These are phyloP conservation scores for Thunnus thynnus DNA, from an alignment of 2,113 vertebrate species.

Conservation along the genomic window DNA sequence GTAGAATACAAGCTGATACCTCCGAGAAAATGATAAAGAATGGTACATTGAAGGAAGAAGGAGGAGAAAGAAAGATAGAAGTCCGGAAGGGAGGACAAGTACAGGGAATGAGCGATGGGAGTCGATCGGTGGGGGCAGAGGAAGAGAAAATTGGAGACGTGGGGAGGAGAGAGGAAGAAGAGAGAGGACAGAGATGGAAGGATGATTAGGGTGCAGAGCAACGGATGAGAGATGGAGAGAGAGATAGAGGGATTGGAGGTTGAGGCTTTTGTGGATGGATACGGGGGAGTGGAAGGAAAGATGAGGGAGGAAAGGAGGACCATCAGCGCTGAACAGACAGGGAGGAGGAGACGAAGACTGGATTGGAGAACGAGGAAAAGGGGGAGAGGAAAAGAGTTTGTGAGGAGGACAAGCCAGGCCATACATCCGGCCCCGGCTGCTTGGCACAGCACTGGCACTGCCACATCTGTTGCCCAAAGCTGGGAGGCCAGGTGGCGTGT, in stretches of 20 bases:
- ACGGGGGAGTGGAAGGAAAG: conserved; percentile 33
- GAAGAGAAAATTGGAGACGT: conserved; percentile 30
- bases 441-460: conserved; percentile 83
- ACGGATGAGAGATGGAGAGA: conserved; percentile 25
- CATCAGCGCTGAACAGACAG: conserved; percentile 67
- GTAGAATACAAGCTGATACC: conserved; percentile 43
- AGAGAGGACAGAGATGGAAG: conserved; percentile 50
- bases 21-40: conserved; percentile 64
- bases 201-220: conserved; percentile 49
- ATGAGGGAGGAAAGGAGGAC: conserved; percentile 39
- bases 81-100: conserved; percentile 66
- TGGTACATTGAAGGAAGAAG: conserved; percentile 19
- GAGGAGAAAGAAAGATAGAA: conserved; percentile 45
- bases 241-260: conserved; percentile 38
- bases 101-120: conserved; percentile 63
- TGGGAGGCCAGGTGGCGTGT: conserved; percentile 86
- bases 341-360: conserved; percentile 76
- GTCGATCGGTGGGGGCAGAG: conserved; percentile 45
- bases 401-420: conserved; percentile 81
- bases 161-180: conserved; percentile 41
- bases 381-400: conserved; percentile 71
- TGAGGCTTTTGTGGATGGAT: conserved; percentile 42
- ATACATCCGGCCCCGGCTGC: conserved; percentile 85
- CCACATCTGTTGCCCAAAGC: conserved; percentile 89
- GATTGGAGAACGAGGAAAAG: conserved; percentile 68